A percentile compares a stretch with the other conserved stretches of the same genome.
Conservation (phyloP, 2,113 vertebrate genomes). For the Pituophis catenifer region DNA sequence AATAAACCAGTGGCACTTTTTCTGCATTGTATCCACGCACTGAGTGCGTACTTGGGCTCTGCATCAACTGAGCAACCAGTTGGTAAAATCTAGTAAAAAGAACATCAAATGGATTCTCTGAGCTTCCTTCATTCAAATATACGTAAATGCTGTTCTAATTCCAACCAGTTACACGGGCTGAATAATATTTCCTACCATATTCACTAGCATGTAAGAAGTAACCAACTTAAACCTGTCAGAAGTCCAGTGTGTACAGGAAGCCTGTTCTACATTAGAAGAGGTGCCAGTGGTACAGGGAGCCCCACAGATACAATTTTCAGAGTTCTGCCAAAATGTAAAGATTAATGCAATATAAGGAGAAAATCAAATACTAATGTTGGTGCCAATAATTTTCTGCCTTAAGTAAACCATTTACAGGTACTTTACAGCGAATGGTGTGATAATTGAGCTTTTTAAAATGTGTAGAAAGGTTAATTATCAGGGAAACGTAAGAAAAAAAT, state of each 20-base stretch:
- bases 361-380: background rate
- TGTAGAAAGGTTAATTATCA: background rate
- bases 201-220: background rate
- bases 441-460: background rate
- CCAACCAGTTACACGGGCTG: background rate
- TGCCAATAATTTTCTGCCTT: background rate
- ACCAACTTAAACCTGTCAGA: background rate
- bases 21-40: constrained; percentile 18
- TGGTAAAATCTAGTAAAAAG: background rate
- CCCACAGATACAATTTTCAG: background rate
- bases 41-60: background rate
- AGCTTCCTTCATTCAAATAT: background rate
- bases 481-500: background rate
- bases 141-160: accelerated
- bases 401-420: background rate
- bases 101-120: background rate
- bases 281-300: background rate
- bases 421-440: background rate
- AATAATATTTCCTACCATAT: background rate
- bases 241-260: background rate
- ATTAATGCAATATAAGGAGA: background rate
- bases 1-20: constrained; percentile 30
- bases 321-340: background rate
- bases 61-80: background rate
- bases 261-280: background rate